A percentile compares a stretch with the other conserved stretches of the same genome.
Conservation (phyloP, 2,888 invertebrate genomes). For the Rotaria macrura region DNA sequence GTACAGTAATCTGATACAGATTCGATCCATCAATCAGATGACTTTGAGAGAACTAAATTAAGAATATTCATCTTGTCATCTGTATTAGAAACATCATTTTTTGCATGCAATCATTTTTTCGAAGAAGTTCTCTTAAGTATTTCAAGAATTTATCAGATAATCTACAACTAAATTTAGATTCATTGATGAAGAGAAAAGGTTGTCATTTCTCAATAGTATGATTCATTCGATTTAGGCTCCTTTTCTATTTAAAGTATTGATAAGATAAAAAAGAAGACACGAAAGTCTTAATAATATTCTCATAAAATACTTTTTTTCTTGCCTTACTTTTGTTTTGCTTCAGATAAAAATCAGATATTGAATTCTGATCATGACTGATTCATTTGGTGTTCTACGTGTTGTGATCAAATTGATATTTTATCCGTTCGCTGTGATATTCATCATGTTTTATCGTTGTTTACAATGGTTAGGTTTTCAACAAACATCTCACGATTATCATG, state of each 20-base stretch:
- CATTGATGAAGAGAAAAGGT: too few species aligned
- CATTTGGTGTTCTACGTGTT: neutral
- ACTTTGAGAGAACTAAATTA: too few species aligned
- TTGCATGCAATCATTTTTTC: too few species aligned
- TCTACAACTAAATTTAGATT: too few species aligned
- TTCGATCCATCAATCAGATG: too few species aligned
- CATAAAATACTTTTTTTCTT: neutral
- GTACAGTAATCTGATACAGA: too few species aligned
- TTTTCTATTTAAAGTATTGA: neutral
- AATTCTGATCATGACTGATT: neutral
- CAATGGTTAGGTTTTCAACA: constrained; percentile 2
- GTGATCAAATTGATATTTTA: neutral
- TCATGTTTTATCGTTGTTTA: neutral
- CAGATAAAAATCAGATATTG: neutral
- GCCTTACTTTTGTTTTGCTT: neutral
- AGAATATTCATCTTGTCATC: too few species aligned
- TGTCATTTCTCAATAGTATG: too few species aligned
- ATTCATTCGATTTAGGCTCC: neutral
- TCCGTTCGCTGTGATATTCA: neutral
- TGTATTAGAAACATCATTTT: too few species aligned
- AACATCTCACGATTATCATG: neutral
- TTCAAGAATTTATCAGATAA: too few species aligned
- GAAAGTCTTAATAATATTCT: neutral
- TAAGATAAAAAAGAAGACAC: neutral
- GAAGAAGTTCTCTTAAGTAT: too few species aligned